Conservation (phyloP, 2,797 vertebrate species). For the Ibycter americanus region DNA sequence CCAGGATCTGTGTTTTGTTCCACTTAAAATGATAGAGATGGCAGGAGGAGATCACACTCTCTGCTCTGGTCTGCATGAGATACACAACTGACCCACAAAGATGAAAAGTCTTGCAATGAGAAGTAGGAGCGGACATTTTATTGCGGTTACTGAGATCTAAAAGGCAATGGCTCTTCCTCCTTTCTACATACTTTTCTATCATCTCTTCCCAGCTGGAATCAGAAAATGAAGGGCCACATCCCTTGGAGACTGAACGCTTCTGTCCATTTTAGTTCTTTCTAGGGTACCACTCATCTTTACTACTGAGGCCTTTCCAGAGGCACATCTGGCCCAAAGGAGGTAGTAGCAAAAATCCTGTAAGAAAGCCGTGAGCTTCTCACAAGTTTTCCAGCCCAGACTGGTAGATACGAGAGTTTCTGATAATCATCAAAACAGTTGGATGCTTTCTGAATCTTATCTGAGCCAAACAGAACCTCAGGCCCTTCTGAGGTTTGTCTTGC, state of each 20-base stretch:
- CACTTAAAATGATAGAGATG: not conserved
- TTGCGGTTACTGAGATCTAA: not conserved
- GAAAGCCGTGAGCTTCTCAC: not conserved
- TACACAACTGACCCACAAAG: not conserved
- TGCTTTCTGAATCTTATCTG: conserved; percentile 61
- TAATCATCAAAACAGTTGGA: conserved; percentile 37
- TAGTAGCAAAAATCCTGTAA: not conserved
- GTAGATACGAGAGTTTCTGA: not conserved
- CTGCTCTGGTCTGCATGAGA: not conserved
- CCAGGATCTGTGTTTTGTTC: not conserved
- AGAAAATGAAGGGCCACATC: rapidly evolving
- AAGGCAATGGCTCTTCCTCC: not conserved
- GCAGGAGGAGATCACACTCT: not conserved
- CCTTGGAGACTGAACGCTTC: not conserved
- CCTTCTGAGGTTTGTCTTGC: conserved; percentile 34
- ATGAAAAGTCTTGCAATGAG: not conserved
- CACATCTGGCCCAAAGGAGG: not conserved
- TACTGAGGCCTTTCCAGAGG: not conserved
- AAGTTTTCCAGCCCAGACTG: not conserved
- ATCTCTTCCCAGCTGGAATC: not conserved
- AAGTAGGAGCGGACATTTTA: not conserved
- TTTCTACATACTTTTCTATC: not conserved
- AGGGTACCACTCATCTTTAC: not conserved
- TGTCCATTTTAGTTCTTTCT: not conserved
- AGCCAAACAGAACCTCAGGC: conserved; percentile 29